Conservation (phyloP, 2,113 vertebrate species). For the Oryzias woworae region DNA sequence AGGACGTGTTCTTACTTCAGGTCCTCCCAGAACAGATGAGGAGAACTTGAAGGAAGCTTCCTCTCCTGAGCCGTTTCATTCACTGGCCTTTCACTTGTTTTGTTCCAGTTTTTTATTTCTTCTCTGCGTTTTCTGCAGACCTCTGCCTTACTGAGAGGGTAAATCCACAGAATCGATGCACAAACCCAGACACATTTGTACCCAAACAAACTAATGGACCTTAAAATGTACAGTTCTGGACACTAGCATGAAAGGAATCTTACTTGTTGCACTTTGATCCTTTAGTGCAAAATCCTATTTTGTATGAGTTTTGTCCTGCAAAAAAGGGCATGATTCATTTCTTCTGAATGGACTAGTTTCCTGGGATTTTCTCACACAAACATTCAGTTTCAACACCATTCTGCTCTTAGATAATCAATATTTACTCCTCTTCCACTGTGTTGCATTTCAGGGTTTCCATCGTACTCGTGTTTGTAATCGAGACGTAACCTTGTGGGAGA, state of each 20-base stretch:
- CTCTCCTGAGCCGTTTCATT: constrained; percentile 57
- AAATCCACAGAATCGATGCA: constrained; percentile 40
- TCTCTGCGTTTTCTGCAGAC: constrained; percentile 60
- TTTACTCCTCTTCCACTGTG: constrained; percentile 30
- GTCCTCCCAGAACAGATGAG: constrained; percentile 42
- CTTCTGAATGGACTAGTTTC: constrained; percentile 39
- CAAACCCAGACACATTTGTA: constrained; percentile 40
- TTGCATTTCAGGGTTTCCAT: constrained; percentile 39
- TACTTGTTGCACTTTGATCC: constrained; percentile 63
- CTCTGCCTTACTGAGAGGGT: constrained; percentile 70
- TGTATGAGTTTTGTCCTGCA: constrained; percentile 63
- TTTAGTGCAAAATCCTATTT: constrained; percentile 60
- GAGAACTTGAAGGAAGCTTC: constrained; percentile 33
- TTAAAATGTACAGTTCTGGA: constrained; percentile 62
- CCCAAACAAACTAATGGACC: constrained; percentile 47
- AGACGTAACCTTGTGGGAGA: constrained; percentile 48
- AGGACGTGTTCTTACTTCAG: constrained; percentile 32
- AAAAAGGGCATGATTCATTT: constrained; percentile 51
- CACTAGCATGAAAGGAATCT: constrained; percentile 32
- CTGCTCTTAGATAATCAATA: constrained; percentile 42
- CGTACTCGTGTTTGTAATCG: constrained; percentile 57
- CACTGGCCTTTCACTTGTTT: constrained; percentile 54
- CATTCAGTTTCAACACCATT: constrained; percentile 36
- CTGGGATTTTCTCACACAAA: constrained; percentile 27
- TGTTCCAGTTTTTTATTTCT: constrained; percentile 32